These are phyloP conservation scores for Ceratina japonica DNA, from an alignment of 1,140 invertebrate genomes.

Conservation along the genomic window DNA sequence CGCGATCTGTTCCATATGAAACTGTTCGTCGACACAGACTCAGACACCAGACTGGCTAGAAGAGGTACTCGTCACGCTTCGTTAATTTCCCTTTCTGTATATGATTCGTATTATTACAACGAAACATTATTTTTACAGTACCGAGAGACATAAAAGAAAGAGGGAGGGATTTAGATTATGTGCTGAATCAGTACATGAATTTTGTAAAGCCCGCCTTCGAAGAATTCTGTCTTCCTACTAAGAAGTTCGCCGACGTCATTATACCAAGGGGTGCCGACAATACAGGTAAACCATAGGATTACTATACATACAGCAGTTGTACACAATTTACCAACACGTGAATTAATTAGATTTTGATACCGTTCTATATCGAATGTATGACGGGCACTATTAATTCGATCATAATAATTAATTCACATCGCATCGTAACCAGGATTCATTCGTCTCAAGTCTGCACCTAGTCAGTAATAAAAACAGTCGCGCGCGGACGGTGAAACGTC, in stretches of 20 bases:
- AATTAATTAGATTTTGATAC: conserved; percentile 26
- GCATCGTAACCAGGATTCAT: conserved; percentile 28
- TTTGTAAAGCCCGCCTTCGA: conserved; percentile 99
- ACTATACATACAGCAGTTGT: not conserved
- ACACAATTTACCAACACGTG: not conserved
- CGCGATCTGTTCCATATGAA: conserved; percentile 99
- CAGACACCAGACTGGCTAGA: conserved; percentile 96
- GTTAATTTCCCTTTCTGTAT: too few relatives aligned
- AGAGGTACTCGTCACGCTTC: conserved; percentile 84
- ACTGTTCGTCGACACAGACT: conserved; percentile 99
- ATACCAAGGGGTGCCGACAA: conserved; percentile 98
- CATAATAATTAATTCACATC: conserved; percentile 27
- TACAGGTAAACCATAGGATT: conserved; percentile 85
- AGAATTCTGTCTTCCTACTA: conserved; percentile 99
- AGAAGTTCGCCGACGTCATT: conserved; percentile 99
- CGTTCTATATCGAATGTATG: conserved; percentile 11
- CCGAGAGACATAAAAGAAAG: conserved; percentile 96
- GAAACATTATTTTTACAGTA: conserved; percentile 81
- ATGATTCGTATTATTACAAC: too few relatives aligned
- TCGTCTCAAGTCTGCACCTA: conserved; percentile 23
- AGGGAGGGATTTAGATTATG: conserved; percentile 95
- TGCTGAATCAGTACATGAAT: conserved; percentile 97
- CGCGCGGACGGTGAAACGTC: too few relatives aligned
- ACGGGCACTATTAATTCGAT: conserved; percentile 24
- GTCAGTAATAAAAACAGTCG: not conserved